Base-by-base conservation (phyloP, 2,797 vertebrate species). In the Poecilia velifera region DNA sequence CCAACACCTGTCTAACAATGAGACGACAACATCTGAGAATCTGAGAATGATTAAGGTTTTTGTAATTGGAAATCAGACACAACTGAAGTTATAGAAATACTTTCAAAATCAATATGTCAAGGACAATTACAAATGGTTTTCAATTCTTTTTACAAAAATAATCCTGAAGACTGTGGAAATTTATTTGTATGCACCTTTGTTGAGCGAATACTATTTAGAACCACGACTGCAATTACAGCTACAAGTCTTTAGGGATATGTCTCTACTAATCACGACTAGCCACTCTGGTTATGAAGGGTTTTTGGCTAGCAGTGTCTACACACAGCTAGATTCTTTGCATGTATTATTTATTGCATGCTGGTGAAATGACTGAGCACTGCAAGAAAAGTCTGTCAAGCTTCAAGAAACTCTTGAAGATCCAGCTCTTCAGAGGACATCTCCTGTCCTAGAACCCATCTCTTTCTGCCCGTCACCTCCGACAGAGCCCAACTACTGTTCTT, bases 1-100 rank as follows among this genome's bases (percentile, higher is more conserved):
- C 82, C 86, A 87, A 82, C 53, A 59, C 45, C 64, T 72, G 72
- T 34, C 57, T 80, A 39, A 77, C 46, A 49, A 22, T 28, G 18
- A 31, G 36, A 83, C 76, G 78, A 13, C 64, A 25, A 66, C 34
- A 39, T 39, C 64, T 41, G 64, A 68, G 20, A 68, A 39, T 39
- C 64, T 41, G 64, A 68, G 20, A 68, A 39, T 22, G 9, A 9
- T 10, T 5, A 41, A 0, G 20, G 36, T 41, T 68, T 22, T 43
- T 70, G 39, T 25, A 2, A 70, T 14, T 41, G 13, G 39, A n/a
- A n/a, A 70, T 25, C 22, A 39, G 43, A 70, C 6, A 25, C 39
- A n/a, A 36, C 13, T n/a, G 22, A 43, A 43, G 39, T n/a, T 20
- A 64, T 2, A 64, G 20, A 9, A 64, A 13, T 13, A 43, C 10